Evolutionary conservation across 37 sponge, comb jelly and placozoan species (phyloP), one percentile per base, ranked within the genome.

Genomic region (Ianthella basta): DNA sequence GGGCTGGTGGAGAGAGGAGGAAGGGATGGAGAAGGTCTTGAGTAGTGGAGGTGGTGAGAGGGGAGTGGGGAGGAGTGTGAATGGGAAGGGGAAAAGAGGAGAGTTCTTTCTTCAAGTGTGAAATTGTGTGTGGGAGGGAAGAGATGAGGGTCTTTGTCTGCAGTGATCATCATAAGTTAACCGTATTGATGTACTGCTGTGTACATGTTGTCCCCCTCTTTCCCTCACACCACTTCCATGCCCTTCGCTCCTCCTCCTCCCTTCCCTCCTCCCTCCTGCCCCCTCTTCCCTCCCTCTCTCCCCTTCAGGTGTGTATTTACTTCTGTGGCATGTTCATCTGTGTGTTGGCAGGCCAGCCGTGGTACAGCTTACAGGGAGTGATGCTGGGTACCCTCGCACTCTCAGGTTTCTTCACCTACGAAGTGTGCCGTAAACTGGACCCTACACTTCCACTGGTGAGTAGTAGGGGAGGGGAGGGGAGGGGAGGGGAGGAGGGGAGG

Each of bases 331-430:
- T 80, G 81, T 93, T 89, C 79, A 59, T 93, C 6, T 66, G 81
- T 81, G 65, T 74, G 39, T 63, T 91, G 50, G 88, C 64, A 34
- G 90, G 88, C 15, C 67, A 33, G 18, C 50, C 82, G 27, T 95
- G 84, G 91, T 54, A 63, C 59, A 87, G 82, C 25, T 3, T 23
- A 34, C n/a, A 34, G 0, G 87, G 83, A 3, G 67, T 86, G 3
- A 24, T 83, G 19, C 25, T 87, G 0, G 95, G 95, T 0, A 82
- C 85, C 59, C 60, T 95, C 0, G 90, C 82, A 0, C 84, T 95
- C 56, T 91, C 92, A 23, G 92, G 90, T 0, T 95, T 95, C 90
- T 95, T 95, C 83, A 89, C 92, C 0, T 95, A 88, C 54, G 95
- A 95, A 61, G 82, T 95, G 18, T 95, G 95, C 74, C 83, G 95